These are phyloP conservation scores for Leucoma salicis DNA, from an alignment of 2,888 invertebrate genomes.

Conservation along the genomic window DNA sequence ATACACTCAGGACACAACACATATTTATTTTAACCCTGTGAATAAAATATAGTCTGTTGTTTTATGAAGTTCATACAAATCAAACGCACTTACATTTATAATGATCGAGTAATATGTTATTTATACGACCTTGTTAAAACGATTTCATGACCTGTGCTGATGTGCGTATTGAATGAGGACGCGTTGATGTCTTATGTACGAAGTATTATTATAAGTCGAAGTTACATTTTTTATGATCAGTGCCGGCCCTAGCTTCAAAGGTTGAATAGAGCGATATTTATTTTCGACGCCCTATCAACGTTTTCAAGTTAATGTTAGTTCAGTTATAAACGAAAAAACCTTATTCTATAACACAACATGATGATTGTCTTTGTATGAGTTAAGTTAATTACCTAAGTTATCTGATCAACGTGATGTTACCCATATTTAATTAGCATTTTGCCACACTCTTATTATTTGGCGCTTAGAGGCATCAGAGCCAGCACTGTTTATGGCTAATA, in stretches of 20 bases:
- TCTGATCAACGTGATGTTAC: no score
- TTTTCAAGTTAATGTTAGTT: no score
- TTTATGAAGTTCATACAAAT: constrained; percentile 20
- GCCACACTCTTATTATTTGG: no score
- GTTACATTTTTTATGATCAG: constrained; percentile 15
- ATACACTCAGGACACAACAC: constrained; percentile 34
- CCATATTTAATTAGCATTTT: no score
- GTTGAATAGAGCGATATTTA: no score
- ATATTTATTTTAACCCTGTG: constrained; percentile 38
- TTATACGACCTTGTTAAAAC: constrained; percentile 48
- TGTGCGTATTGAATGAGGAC: constrained; percentile 47
- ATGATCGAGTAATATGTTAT: constrained; percentile 59
- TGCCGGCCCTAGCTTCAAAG: no score
- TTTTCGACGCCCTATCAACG: no score
- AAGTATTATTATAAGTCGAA: constrained; percentile 22
- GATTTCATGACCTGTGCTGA: constrained; percentile 47
- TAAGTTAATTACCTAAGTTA: no score
- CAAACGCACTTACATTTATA: constrained; percentile 47
- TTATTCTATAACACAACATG: no score
- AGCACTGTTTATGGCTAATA: constrained; percentile 5
- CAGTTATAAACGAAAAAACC: no score
- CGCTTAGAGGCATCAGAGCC: no score
- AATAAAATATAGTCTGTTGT: constrained; percentile 26
- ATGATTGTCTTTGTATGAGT: no score
- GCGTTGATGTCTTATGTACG: constrained; percentile 69